Evolutionary conservation across 2,113 vertebrate genomes (phyloP).

Genomic region (Riparia riparia): DNA sequence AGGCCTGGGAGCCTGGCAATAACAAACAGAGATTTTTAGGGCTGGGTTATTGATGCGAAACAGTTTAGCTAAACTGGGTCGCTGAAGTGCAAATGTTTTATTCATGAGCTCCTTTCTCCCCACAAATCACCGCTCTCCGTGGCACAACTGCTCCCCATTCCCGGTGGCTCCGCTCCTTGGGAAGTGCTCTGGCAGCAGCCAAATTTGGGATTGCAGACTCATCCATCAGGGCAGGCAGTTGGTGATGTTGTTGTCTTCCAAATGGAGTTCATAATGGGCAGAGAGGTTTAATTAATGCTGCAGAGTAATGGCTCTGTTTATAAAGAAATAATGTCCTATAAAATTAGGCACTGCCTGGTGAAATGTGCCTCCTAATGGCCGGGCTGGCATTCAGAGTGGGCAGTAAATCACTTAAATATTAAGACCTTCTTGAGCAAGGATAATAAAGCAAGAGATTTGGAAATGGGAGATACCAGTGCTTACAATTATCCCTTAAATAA

Average conservation of each 20-base stretch:
- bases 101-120: conserved; percentile 54
- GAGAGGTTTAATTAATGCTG: conserved; percentile 78
- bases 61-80: conserved; percentile 69
- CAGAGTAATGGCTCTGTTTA: conserved; percentile 78
- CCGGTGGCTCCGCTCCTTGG: not conserved
- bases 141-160: not conserved
- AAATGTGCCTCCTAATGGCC: conserved; percentile 78
- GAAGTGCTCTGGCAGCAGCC: conserved; percentile 51
- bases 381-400: conserved; percentile 78
- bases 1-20: conserved; percentile 52
- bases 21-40: conserved; percentile 63
- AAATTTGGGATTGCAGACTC: not conserved
- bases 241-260: conserved; percentile 57
- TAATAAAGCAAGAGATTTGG: conserved; percentile 80
- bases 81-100: conserved; percentile 68
- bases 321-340: conserved; percentile 83
- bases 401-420: conserved; percentile 82
- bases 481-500: conserved; percentile 79
- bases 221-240: conserved; percentile 45
- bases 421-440: conserved; percentile 78
- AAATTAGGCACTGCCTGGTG: conserved; percentile 75
- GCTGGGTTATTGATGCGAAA: conserved; percentile 71
- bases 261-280: conserved; percentile 69
- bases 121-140: conserved; percentile 57
- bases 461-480: conserved; percentile 62